Conservation (phyloP, 2,113 vertebrate species). For the Poeciliopsis retropinna region DNA sequence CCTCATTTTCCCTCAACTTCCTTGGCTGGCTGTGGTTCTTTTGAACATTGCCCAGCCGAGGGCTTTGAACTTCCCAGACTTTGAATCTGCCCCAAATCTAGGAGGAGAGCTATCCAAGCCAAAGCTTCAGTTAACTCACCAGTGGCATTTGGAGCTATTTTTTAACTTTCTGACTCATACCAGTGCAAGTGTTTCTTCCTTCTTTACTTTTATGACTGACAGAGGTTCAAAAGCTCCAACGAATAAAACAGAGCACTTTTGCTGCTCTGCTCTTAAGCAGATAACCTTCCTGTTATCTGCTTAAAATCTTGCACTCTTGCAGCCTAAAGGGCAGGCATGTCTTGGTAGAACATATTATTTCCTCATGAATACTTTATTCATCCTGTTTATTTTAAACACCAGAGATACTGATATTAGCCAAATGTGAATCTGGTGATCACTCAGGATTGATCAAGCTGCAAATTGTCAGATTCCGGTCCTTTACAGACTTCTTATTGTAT, state of each 20-base stretch:
- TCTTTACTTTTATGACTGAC: neutral
- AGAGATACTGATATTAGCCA: too few species aligned
- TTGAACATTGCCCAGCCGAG: slow-evolving; percentile 66
- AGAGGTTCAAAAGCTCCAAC: neutral
- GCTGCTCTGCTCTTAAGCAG: too few species aligned
- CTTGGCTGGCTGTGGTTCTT: slow-evolving; percentile 62
- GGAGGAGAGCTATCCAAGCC: slow-evolving; percentile 52
- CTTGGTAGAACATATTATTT: neutral
- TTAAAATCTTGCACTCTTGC: neutral
- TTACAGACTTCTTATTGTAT: neutral
- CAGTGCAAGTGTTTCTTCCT: neutral
- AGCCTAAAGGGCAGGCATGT: neutral
- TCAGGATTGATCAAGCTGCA: neutral
- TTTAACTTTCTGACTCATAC: slow-evolving; percentile 49
- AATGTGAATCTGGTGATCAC: too few species aligned
- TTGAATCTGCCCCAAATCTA: slow-evolving; percentile 73
- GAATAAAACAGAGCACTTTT: neutral
- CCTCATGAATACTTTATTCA: neutral
- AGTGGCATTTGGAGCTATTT: slow-evolving; percentile 50
- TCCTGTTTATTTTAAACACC: too few species aligned
- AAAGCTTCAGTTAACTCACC: slow-evolving; percentile 44
- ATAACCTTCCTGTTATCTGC: neutral
- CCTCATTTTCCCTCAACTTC: slow-evolving; percentile 42
- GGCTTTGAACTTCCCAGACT: slow-evolving; percentile 80
- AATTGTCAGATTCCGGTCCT: neutral